Conservation (phyloP, 2,113 vertebrate genomes). For the Microtus ochrogaster region DNA sequence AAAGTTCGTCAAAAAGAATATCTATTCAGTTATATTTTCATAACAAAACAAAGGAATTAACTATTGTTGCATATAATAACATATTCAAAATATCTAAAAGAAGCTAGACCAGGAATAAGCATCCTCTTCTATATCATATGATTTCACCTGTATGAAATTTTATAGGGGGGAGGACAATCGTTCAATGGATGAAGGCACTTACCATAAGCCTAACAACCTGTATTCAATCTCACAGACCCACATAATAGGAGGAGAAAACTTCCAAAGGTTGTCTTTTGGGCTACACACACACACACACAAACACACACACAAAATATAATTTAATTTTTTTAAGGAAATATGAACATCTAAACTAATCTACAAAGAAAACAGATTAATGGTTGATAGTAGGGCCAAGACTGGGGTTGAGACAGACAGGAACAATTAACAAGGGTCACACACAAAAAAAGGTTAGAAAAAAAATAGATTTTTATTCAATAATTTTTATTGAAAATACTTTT, state of each 20-base stretch:
- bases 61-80: neutral
- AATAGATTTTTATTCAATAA: neutral
- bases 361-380: conserved; percentile 1
- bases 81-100: neutral
- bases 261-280: neutral
- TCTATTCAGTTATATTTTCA: neutral
- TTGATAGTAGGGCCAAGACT: neutral
- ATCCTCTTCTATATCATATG: neutral
- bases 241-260: neutral
- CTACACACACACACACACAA: neutral
- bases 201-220: neutral
- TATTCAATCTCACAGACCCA: neutral
- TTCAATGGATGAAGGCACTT: neutral
- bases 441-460: neutral
- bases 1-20: conserved; percentile 48
- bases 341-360: conserved; percentile 23
- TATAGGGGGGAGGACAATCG: neutral
- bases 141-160: conserved; percentile 20
- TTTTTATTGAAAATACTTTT: neutral
- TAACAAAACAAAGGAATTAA: conserved; percentile 43
- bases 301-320: neutral
- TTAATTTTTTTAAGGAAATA: neutral
- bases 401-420: neutral
- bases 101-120: neutral
- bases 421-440: neutral